Evolutionary conservation across 2,113 vertebrate species (phyloP).

Genomic region (Labrus mixtus): DNA sequence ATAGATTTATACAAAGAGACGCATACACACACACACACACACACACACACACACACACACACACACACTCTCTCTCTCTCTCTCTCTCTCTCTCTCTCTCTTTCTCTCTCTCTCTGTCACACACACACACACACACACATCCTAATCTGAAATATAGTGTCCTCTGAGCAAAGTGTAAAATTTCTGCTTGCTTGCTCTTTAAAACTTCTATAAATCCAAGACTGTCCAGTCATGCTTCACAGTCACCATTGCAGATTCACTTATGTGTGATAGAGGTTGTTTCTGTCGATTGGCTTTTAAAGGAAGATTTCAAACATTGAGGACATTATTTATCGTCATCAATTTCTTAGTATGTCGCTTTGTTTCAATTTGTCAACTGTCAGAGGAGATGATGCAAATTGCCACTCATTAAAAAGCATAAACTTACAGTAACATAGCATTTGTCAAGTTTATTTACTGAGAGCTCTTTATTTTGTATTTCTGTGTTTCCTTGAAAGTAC

Average conservation of each 20-base stretch:
- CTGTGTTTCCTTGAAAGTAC: slow-evolving; percentile 6
- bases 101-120: too few relatives aligned
- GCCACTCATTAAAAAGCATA: slow-evolving; percentile 13
- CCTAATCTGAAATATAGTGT: too few relatives aligned
- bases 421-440: slow-evolving; percentile 10
- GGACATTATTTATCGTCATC: not conserved
- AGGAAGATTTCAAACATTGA: not conserved
- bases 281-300: not conserved
- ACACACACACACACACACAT: not conserved
- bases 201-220: not conserved
- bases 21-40: not conserved
- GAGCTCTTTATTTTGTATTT: not conserved
- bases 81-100: too few relatives aligned
- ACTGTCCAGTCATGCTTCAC: slow-evolving; percentile 1
- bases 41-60: slow-evolving; percentile 20
- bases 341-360: slow-evolving; percentile 8
- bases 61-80: too few relatives aligned
- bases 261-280: not conserved
- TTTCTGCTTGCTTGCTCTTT: not conserved
- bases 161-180: not conserved
- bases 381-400: slow-evolving; percentile 12
- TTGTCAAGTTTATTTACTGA: slow-evolving; percentile 12
- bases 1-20: slow-evolving; percentile 1
- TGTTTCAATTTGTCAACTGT: not conserved
- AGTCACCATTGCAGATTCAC: not conserved